Conservation (phyloP, 2,113 vertebrate genomes). For the Mus musculus region GRCm39 chr1:24549001-24549500, state of each 20-base stretch:
- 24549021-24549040: background rate
- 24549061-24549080: conserved; percentile 9
- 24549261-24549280: background rate
- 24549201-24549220: background rate
- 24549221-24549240: conserved; percentile 13
- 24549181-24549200: background rate
- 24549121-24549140: background rate
- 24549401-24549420: background rate
- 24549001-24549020: background rate
- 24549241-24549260: background rate
- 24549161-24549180: background rate
- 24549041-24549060: background rate
- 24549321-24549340: background rate
- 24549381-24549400: background rate
- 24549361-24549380: background rate
- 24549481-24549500: background rate
- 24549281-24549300: background rate
- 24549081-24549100: background rate
- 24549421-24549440: background rate
- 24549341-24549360: background rate
- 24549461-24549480: background rate
- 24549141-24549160: background rate
- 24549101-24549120: conserved; percentile 8
- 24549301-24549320: background rate
- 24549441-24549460: background rate